Evolutionary conservation across 2,113 vertebrate species (phyloP), one percentile per base, ranked within the genome.

Genomic region (Enhydra lutris): DNA sequence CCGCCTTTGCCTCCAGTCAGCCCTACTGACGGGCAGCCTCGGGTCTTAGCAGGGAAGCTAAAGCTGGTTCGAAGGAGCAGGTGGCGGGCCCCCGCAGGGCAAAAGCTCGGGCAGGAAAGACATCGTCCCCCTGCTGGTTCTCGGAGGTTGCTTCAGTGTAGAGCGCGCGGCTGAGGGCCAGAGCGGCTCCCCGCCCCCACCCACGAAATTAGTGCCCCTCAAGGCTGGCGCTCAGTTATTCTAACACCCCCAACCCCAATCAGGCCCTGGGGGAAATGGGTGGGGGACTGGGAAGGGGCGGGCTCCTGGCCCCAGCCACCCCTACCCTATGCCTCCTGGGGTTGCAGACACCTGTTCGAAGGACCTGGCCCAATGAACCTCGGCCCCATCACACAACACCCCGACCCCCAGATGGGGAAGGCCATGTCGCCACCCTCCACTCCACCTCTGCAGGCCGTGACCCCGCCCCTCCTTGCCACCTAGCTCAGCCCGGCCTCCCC

Each of bases 261-360:
- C 57, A 63, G 65, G 23, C 65, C 47, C 71, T 21, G 47, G 45
- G 12, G 12, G 3, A 36, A 95, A 67, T 14, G 24, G 65, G 13
- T 1, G 1, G 31, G 13, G 69, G 31, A 1, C 23, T 36, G 11
- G 69, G 63, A 52, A 78, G 29, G 47, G 63, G 74, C 1, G 9
- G 8, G n/a, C 3, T 67, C 55, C 31, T 55, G 34, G 69, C 36
- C 36, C 74, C 15, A 5, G 88, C 29, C 39, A 17, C 59, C 79
- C 65, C 57, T 24, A 50, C 39, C 69, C 31, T 0, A 24, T 0
- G 11, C 45, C 61, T 65, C 67, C 82, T n/a, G 20, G 59, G 86
- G 92, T 57, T 88, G 45, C 80, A 79, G 84, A 97, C 97, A 97
- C 97, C 97, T 98, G 97, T 98, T 97, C 81, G 2, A 69, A 36